Evolutionary conservation across 2,888 invertebrate genomes (phyloP).

Genomic region (Drosophila melanocephala): DNA sequence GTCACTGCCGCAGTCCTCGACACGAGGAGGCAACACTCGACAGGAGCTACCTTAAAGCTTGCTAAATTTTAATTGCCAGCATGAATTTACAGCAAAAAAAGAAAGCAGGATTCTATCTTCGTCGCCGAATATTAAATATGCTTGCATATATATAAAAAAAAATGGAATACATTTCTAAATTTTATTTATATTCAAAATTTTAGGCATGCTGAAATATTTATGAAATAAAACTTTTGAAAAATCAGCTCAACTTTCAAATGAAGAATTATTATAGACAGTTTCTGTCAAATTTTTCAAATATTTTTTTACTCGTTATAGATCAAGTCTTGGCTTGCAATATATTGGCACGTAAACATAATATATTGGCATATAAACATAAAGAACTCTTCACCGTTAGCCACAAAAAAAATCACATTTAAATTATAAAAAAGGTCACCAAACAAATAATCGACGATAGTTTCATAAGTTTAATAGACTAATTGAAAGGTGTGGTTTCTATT

Average conservation of each 20-base stretch:
- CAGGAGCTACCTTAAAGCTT: slow-evolving; percentile 61
- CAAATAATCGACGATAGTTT: background rate
- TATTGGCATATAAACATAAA: background rate
- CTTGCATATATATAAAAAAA: background rate
- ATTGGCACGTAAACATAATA: background rate
- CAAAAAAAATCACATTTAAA: background rate
- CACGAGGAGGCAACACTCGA: slow-evolving; percentile 30
- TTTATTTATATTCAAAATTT: background rate
- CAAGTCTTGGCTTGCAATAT: background rate
- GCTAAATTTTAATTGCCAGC: slow-evolving; percentile 76
- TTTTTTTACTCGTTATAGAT: background rate
- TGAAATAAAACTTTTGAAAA: background rate
- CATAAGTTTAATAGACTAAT: background rate
- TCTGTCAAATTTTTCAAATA: too few species aligned
- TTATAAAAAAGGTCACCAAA: background rate
- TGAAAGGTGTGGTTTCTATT: background rate
- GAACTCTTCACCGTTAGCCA: background rate
- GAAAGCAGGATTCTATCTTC: background rate
- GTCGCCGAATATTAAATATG: background rate
- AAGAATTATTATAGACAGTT: background rate
- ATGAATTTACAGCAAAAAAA: slow-evolving; percentile 44
- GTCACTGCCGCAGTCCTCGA: slow-evolving; percentile 54
- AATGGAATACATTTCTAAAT: background rate
- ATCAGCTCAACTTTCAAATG: background rate
- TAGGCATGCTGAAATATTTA: background rate